Evolutionary conservation across 2,113 vertebrate genomes (phyloP).

Genomic region (Recurvirostra avosetta): DNA sequence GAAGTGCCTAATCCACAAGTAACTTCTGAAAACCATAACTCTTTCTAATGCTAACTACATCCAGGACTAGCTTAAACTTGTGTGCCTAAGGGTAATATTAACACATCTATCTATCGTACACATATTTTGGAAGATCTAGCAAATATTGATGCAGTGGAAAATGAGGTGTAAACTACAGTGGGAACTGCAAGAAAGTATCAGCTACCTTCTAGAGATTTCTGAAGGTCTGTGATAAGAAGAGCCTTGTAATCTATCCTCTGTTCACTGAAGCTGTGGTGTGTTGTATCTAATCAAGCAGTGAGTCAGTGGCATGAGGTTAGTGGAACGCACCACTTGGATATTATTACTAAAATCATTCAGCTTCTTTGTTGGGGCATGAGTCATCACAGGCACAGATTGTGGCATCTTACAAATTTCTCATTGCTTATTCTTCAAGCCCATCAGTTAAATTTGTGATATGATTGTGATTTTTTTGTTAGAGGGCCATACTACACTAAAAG

Average conservation of each 20-base stretch:
- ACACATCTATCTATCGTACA: background rate
- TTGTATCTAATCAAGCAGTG: background rate
- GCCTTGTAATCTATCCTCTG: background rate
- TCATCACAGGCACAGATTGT: background rate
- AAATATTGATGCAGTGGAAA: background rate
- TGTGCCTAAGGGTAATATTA: background rate
- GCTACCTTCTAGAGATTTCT: background rate
- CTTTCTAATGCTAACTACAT: background rate
- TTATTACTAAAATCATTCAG: background rate
- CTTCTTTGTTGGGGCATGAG: conserved; percentile 23
- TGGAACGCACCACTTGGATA: background rate
- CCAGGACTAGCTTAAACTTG: background rate
- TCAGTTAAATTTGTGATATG: background rate
- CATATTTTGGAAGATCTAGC: background rate
- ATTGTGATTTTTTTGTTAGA: background rate
- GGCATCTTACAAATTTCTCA: background rate
- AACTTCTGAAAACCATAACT: background rate
- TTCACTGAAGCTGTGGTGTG: background rate
- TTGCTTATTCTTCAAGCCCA: conserved; percentile 1
- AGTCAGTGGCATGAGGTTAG: background rate
- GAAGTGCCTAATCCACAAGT: background rate
- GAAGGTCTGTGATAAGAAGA: background rate
- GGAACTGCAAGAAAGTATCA: background rate
- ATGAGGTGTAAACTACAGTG: background rate
- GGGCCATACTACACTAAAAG: background rate